phyloP scores from a whole-genome alignment of 2,113 vertebrate genomes.

The Zonotrichia leucophrys region DNA sequence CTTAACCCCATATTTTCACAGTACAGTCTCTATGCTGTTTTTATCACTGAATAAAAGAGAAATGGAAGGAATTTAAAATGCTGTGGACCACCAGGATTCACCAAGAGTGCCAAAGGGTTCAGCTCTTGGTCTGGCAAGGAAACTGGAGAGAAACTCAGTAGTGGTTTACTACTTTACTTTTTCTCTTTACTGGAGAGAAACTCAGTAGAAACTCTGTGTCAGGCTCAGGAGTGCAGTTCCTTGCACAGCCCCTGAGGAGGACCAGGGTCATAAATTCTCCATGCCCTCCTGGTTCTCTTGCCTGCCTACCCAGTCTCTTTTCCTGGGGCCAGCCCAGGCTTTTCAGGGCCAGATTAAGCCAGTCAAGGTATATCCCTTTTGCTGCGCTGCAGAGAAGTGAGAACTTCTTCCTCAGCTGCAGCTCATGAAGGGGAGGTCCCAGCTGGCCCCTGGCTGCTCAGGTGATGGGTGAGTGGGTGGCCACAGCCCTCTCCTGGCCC shows the following conservation, averaged over 20 bases:
- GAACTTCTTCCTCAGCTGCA: background rate
- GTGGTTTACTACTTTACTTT: too few relatives aligned
- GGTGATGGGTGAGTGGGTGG: background rate
- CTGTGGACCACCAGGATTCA: background rate
- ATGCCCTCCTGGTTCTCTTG: background rate
- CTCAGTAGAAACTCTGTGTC: background rate
- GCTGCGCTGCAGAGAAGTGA: background rate
- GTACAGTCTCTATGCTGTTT: background rate
- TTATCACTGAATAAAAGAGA: background rate
- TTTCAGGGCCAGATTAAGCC: background rate
- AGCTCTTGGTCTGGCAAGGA: background rate
- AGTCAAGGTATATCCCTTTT: background rate
- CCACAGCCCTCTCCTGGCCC: background rate
- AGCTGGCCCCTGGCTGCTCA: background rate
- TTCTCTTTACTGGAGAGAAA: background rate
- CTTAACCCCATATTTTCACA: slow-evolving; percentile 10
- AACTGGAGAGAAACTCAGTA: background rate
- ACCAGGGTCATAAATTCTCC: background rate
- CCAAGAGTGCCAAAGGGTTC: background rate
- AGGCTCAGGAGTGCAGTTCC: background rate
- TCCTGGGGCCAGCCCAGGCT: background rate
- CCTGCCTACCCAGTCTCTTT: background rate
- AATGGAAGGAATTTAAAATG: background rate
- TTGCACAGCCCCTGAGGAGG: background rate
- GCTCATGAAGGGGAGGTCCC: background rate